Percentiles rank a stretch among this genome's conserved stretches.
phyloP scores from a whole-genome alignment of 2,888 invertebrate species.

The Macaria notata region DNA sequence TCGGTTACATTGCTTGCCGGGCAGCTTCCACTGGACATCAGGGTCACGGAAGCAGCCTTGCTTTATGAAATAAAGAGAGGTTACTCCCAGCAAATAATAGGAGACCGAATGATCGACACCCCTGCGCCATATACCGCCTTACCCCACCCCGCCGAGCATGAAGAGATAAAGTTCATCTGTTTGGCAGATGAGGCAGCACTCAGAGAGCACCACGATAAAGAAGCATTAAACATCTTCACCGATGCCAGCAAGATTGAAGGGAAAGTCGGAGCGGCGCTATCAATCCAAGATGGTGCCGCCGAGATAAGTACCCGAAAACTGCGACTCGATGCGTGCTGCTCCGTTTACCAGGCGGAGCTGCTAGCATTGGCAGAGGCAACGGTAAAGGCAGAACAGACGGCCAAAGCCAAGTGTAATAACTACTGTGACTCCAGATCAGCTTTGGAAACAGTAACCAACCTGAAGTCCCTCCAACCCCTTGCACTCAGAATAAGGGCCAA shows the following conservation, averaged over 20 bases:
- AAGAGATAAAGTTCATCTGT: constrained; percentile 3
- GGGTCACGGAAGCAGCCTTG: constrained; percentile 13
- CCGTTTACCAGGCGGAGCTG: constrained; percentile 2
- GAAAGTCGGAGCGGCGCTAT: constrained; percentile 2
- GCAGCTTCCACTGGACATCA: constrained; percentile 16
- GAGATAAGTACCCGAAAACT: background rate
- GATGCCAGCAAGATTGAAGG: constrained; percentile 19
- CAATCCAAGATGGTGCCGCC: background rate
- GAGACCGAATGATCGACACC: background rate
- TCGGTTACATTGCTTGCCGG: constrained; percentile 19
- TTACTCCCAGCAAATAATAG: no score
- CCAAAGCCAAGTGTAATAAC: background rate
- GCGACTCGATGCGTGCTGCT: background rate
- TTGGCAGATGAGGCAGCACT: constrained; percentile 6
- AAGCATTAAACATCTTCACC: constrained; percentile 8
- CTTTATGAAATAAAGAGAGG: constrained; percentile 14
- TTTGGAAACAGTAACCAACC: background rate
- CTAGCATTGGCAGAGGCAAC: background rate
- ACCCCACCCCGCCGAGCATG: constrained; percentile 9
- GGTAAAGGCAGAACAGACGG: background rate
- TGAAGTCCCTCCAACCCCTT: constrained; percentile 5
- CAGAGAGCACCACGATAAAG: background rate
- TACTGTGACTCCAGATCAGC: constrained; percentile 16
- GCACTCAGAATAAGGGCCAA: constrained; percentile 1
- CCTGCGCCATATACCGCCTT: background rate